Conservation (phyloP, 2,113 vertebrate species). For the Carollia perspicillata region DNA sequence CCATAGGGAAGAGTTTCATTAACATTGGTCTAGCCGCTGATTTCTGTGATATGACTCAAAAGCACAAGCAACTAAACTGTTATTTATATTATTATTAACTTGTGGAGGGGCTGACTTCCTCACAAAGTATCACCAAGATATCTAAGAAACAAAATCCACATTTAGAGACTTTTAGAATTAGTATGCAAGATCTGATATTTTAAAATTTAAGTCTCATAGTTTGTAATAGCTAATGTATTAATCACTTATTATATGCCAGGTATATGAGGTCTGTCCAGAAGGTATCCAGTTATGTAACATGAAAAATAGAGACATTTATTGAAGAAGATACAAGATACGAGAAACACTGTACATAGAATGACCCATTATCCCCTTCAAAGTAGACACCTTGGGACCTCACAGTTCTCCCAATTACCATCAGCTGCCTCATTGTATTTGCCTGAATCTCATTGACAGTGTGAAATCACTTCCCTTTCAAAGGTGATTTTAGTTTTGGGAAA, state of each 20-base stretch:
- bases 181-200: not conserved
- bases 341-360: no score
- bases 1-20: not conserved
- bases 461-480: no score
- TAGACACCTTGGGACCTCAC: no score
- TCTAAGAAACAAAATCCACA: not conserved
- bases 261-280: not conserved
- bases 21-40: not conserved
- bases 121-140: not conserved
- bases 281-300: no score
- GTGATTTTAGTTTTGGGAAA: no score
- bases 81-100: not conserved
- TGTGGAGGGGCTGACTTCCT: not conserved
- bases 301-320: no score
- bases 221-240: not conserved
- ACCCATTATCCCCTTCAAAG: no score
- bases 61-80: not conserved
- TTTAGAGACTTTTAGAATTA: slow-evolving; percentile 15
- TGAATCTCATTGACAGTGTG: no score
- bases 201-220: not conserved
- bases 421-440: no score
- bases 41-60: slow-evolving; percentile 17
- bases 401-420: no score
- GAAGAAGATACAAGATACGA: no score
- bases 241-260: not conserved